Conservation (phyloP, 2,113 vertebrate genomes). For the Nettapus auritus region DNA sequence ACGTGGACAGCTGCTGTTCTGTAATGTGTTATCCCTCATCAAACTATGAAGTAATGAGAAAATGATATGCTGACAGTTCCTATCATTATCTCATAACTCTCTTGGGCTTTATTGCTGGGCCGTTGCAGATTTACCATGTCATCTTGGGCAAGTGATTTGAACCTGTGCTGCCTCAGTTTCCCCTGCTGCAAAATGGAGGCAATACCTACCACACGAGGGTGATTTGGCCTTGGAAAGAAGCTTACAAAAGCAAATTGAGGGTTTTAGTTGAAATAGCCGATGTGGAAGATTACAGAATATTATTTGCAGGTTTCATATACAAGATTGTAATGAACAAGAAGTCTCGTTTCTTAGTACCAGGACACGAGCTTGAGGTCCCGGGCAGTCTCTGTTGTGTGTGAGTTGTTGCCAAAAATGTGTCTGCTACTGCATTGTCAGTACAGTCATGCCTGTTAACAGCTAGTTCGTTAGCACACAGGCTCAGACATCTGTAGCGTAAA, state of each 20-base stretch:
- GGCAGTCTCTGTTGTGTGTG: neutral
- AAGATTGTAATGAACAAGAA: neutral
- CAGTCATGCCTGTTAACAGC: neutral
- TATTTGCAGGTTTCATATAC: neutral
- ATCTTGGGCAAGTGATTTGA: neutral
- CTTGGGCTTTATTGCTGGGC: neutral
- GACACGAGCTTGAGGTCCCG: neutral
- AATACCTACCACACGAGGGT: neutral
- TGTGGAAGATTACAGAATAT: neutral
- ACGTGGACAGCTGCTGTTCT: conserved; percentile 6
- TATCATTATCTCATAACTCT: neutral
- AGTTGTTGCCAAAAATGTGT: neutral
- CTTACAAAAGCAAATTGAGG: neutral
- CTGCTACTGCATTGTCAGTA: neutral
- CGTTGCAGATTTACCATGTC: neutral
- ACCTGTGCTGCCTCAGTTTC: neutral
- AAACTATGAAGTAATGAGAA: conserved; percentile 33
- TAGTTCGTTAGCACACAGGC: neutral
- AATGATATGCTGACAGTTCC: neutral
- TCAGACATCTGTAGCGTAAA: neutral
- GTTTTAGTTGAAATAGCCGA: neutral
- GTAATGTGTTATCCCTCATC: neutral
- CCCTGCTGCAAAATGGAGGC: neutral
- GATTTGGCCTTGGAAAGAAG: neutral
- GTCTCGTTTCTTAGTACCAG: neutral